Percentiles rank a stretch among this genome's conserved stretches.
Conservation (phyloP, 2,113 vertebrate genomes). For the Pampusana beccarii region DNA sequence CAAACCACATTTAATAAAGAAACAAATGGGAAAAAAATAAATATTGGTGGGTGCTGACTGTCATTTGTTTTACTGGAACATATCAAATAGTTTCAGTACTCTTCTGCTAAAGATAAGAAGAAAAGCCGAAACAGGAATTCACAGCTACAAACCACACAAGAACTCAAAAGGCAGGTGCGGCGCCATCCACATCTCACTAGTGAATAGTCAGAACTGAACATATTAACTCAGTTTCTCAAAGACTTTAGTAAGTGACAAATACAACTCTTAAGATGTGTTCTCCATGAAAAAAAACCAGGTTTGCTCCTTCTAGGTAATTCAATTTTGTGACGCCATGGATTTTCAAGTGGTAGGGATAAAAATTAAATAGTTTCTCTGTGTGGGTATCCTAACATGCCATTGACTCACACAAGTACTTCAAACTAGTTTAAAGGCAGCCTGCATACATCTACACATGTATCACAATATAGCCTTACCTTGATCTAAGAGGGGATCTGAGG, state of each 20-base stretch:
- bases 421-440: neutral
- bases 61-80: conserved; percentile 51
- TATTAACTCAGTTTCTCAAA: neutral
- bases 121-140: conserved; percentile 71
- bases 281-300: neutral
- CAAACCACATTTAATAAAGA: neutral
- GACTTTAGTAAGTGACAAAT: neutral
- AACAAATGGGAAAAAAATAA: neutral
- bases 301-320: neutral
- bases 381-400: neutral
- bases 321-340: neutral
- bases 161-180: conserved; percentile 5
- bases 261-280: neutral
- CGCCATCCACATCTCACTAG: neutral
- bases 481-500: neutral
- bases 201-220: neutral
- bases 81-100: neutral
- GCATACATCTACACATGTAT: neutral
- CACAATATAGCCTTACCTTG: neutral
- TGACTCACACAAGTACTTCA: neutral
- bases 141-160: conserved; percentile 69
- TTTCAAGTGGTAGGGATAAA: neutral
- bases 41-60: neutral
- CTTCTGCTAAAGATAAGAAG: conserved; percentile 31
- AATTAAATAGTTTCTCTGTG: neutral